phyloP scores from a whole-genome alignment of 2,797 vertebrate genomes.

The Acanthis flammea region DNA sequence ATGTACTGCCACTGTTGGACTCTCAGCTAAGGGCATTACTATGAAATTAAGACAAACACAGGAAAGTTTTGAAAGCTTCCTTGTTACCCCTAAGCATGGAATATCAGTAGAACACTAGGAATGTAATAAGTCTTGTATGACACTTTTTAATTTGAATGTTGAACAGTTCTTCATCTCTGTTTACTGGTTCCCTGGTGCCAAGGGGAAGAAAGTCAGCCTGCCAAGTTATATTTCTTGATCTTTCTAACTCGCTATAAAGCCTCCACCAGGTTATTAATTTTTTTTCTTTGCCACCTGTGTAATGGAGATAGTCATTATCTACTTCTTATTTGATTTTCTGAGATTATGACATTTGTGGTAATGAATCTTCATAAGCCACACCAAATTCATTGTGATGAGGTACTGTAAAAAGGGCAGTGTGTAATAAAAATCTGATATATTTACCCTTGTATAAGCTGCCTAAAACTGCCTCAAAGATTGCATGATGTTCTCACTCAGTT shows the following conservation, averaged over 20 bases:
- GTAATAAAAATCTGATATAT: background rate
- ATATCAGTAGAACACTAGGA: background rate
- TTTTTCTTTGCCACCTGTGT: slow-evolving; percentile 4
- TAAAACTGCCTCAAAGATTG: background rate
- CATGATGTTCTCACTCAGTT: background rate
- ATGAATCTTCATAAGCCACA: background rate
- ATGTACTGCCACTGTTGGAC: background rate
- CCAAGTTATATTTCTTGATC: background rate
- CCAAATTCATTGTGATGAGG: background rate
- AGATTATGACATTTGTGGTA: background rate
- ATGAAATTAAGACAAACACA: background rate
- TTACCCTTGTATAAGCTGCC: background rate
- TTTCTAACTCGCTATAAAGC: background rate
- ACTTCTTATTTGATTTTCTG: background rate
- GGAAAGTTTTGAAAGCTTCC: background rate
- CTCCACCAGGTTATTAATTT: background rate
- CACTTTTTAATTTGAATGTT: background rate
- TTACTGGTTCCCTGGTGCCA: background rate
- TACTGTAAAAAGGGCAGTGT: background rate
- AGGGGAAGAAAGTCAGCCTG: background rate
- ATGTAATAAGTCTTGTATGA: background rate
- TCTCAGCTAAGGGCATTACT: background rate
- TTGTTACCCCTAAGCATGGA: background rate
- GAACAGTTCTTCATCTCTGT: background rate
- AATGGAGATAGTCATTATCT: slow-evolving; percentile 42